Conservation (phyloP, 2,113 vertebrate genomes). For the Trochalopteron elliotii region DNA sequence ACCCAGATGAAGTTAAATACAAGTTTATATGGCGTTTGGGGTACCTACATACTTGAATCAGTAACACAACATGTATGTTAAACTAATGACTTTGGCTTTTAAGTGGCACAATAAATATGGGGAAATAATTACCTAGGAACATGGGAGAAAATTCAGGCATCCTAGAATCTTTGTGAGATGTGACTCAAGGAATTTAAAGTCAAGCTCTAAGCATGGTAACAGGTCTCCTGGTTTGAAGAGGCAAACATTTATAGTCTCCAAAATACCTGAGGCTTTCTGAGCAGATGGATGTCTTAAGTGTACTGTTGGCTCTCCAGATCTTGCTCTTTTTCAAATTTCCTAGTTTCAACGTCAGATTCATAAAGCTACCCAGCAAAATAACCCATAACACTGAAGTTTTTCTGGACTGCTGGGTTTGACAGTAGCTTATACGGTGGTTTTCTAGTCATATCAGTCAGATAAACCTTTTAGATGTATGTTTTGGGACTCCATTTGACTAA, state of each 20-base stretch:
- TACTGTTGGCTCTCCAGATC: neutral
- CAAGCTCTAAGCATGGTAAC: neutral
- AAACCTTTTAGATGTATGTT: neutral
- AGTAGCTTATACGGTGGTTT: neutral
- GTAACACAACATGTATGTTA: neutral
- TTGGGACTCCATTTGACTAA: neutral
- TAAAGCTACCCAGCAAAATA: neutral
- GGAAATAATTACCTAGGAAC: neutral
- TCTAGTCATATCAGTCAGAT: neutral
- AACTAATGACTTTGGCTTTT: neutral
- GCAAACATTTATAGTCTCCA: neutral
- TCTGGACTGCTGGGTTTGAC: neutral
- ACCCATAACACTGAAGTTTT: neutral
- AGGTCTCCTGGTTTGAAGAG: neutral
- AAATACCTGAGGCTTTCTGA: neutral
- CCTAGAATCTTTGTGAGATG: neutral
- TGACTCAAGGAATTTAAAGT: neutral
- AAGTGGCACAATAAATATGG: neutral
- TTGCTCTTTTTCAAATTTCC: neutral
- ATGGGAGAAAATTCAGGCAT: neutral
- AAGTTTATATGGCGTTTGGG: neutral
- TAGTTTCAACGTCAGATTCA: neutral
- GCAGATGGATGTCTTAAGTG: neutral
- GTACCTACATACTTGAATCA: neutral
- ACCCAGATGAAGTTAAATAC: neutral